Percentiles rank a stretch among this genome's conserved stretches.
Evolutionary conservation across 2,888 invertebrate genomes (phyloP).

Genomic region (Miltochrista miniata): DNA sequence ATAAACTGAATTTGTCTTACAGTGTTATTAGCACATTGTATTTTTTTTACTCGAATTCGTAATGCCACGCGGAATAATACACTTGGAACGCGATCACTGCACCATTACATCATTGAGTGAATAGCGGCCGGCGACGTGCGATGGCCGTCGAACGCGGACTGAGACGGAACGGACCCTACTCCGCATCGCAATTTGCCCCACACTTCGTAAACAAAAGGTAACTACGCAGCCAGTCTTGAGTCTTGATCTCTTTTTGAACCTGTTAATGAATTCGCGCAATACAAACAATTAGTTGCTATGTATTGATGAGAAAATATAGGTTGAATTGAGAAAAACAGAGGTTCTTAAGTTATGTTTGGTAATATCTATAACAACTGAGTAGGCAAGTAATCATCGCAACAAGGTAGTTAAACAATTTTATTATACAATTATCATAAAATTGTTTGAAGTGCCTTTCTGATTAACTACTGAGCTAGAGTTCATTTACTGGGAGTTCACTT

Average conservation of each 20-base stretch:
- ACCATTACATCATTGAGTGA: conserved; percentile 13
- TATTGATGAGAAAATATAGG: not conserved
- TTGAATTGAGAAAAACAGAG: no score
- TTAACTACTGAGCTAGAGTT: no score
- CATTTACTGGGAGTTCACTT: no score
- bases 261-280: conserved; percentile 17
- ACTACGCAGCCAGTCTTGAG: conserved; percentile 13
- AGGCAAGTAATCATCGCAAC: no score
- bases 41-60: conserved; percentile 28
- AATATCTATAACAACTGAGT: no score
- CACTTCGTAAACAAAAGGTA: conserved; percentile 39
- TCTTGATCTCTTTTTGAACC: conserved; percentile 16
- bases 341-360: no score
- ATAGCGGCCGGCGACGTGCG: conserved; percentile 30
- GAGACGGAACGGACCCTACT: conserved; percentile 25
- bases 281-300: conserved; percentile 13
- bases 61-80: conserved; percentile 38
- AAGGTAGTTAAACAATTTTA: no score
- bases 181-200: conserved; percentile 16
- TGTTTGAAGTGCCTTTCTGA: no score
- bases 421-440: no score
- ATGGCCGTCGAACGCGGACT: conserved; percentile 45
- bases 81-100: conserved; percentile 24
- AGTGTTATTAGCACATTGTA: conserved; percentile 21
- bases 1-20: conserved; percentile 23